Evolutionary conservation across 2,797 vertebrate genomes (phyloP).

Genomic region (Sebastes hubbsi): DNA sequence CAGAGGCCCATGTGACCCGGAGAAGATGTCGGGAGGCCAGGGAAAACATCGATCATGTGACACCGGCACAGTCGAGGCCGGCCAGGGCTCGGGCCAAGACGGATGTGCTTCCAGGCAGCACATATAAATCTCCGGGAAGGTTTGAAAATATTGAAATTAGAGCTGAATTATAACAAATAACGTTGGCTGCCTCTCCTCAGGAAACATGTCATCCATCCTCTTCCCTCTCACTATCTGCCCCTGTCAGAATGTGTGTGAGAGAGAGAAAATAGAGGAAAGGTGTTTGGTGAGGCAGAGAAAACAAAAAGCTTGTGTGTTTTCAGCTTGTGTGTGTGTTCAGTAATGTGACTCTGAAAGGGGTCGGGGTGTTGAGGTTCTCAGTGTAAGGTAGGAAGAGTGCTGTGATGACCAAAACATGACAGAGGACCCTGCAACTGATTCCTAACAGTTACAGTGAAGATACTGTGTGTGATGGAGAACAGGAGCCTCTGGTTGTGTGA

Average conservation of each 20-base stretch:
- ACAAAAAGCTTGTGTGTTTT: slow-evolving; percentile 6
- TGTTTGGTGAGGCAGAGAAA: slow-evolving; percentile 7
- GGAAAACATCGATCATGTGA: slow-evolving; percentile 81
- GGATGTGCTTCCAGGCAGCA: slow-evolving; percentile 66
- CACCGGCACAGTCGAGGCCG: slow-evolving; percentile 46
- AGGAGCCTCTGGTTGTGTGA: too few relatives aligned
- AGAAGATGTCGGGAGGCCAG: slow-evolving; percentile 68
- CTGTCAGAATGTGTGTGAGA: background rate
- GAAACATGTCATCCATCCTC: slow-evolving; percentile 60
- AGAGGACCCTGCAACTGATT: slow-evolving; percentile 24
- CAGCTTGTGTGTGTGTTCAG: slow-evolving; percentile 5
- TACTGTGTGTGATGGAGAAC: slow-evolving; percentile 14
- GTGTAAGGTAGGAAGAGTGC: slow-evolving; percentile 26
- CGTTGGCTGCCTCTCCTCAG: slow-evolving; percentile 35
- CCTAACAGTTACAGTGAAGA: slow-evolving; percentile 4
- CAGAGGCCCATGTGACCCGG: slow-evolving; percentile 76
- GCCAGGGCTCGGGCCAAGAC: slow-evolving; percentile 66
- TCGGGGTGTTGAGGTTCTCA: slow-evolving; percentile 21
- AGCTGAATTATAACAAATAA: slow-evolving; percentile 81
- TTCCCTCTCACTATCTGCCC: slow-evolving; percentile 25
- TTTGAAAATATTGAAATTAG: slow-evolving; percentile 80
- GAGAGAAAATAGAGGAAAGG: background rate
- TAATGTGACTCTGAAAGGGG: slow-evolving; percentile 48
- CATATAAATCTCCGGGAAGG: slow-evolving; percentile 72
- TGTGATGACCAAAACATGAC: slow-evolving; percentile 42